Base-by-base conservation (phyloP, 2,888 invertebrate species). In the Agrochola lychnidis region DNA sequence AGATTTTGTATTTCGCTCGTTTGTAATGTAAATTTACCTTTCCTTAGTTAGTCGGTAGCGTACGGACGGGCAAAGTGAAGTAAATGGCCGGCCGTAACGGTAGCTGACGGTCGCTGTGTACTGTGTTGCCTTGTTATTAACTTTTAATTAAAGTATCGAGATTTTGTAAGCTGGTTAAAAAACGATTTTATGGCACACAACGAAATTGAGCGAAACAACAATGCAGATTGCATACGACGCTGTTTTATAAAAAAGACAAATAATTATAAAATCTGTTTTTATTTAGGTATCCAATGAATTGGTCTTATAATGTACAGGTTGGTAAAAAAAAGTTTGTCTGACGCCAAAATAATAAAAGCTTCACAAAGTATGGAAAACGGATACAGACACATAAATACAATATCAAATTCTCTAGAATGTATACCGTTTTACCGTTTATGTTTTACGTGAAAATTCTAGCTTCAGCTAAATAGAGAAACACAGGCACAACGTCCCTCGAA, bases 1-100 rank as follows among this genome's bases (percentile, higher is more conserved):
- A 88, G 90, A 92, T 91, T 91, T 91, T 90, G 91, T 91, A 89
- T 92, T 92, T 91, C 90, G 88, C 90, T 92, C 93, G 93, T 94
- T 94, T 94, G 93, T 92, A 90, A 94, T 94, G 94, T 92, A 94
- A 94, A 94, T 94, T 91, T 92, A 92, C 93, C 91, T 92, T 91
- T 91, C 92, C 92, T 94, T 91, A 92, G 93, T 92, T 92, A 92
- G 91, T 90, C 83, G 81, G 85, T 83, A 85, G 90, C 89, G 90
- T 89, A 89, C 90, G 88, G 85, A 83, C 84, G 87, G 83, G 88
- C 90, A 86, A 90, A 90, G 89, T 86, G 86, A 85, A 89, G 88
- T 87, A 86, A 91, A 91, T 90, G 90, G 89, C 84, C 87, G 87
- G 78, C 78, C 82, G 87, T 81, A 45, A 45, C 45, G 45, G 45